Evolutionary conservation across 2,797 vertebrate genomes (phyloP).

Genomic region (Sebastes vulpes): DNA sequence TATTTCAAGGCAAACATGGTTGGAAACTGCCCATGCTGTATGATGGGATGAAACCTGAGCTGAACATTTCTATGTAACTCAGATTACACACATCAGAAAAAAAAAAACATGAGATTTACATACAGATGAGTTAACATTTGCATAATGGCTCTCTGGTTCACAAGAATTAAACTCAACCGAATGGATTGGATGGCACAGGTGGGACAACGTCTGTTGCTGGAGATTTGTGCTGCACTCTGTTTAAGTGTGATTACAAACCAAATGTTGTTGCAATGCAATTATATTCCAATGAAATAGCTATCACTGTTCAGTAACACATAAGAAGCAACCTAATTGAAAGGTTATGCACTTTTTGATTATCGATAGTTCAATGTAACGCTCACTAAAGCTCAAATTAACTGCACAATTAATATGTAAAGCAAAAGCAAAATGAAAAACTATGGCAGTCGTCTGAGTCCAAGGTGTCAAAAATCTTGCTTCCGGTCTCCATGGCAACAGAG

Average conservation of each 20-base stretch:
- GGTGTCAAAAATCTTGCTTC: slow-evolving; percentile 75
- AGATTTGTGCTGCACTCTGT: slow-evolving; percentile 36
- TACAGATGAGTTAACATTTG: slow-evolving; percentile 68
- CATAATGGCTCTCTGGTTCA: slow-evolving; percentile 62
- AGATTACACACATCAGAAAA: slow-evolving; percentile 5
- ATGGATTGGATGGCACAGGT: slow-evolving; percentile 60
- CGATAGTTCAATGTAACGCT: slow-evolving; percentile 3
- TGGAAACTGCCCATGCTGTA: slow-evolving; percentile 23
- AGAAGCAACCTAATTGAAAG: slow-evolving; percentile 39
- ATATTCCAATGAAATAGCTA: slow-evolving; percentile 16
- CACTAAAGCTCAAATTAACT: slow-evolving; percentile 47
- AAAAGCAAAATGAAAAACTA: slow-evolving; percentile 47
- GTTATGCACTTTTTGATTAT: slow-evolving; percentile 4
- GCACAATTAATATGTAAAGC: slow-evolving; percentile 52
- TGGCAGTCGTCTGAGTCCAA: slow-evolving; percentile 64
- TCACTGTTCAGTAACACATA: slow-evolving; percentile 20
- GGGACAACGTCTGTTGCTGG: slow-evolving; percentile 36
- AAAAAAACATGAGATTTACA: slow-evolving; percentile 63
- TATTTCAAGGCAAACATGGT: slow-evolving; percentile 39
- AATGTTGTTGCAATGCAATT: slow-evolving; percentile 47
- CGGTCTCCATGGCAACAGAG: slow-evolving; percentile 86
- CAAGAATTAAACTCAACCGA: slow-evolving; percentile 53
- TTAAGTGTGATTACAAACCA: slow-evolving; percentile 61
- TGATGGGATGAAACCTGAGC: slow-evolving; percentile 24
- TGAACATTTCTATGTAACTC: slow-evolving; percentile 23